A percentile compares a stretch with the other conserved stretches of the same genome.
These are phyloP conservation scores for Circaetus gallicus DNA, from an alignment of 2,113 vertebrate species.

Conservation along the genomic window DNA sequence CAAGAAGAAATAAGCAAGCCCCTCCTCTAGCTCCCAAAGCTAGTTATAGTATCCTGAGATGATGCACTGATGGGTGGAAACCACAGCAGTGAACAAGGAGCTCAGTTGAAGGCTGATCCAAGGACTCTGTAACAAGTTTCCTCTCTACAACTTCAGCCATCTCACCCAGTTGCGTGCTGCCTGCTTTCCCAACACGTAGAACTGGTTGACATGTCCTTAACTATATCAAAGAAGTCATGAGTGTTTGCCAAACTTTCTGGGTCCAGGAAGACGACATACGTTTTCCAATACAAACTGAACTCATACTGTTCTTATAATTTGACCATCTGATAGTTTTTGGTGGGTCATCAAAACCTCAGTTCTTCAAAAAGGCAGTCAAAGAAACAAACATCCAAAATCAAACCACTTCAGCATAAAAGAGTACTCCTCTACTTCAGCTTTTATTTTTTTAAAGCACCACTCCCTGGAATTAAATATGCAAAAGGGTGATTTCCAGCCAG, in stretches of 20 bases:
- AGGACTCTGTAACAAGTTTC: neutral
- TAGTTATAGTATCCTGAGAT: neutral
- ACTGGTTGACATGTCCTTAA: neutral
- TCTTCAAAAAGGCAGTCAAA: neutral
- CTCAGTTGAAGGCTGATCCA: neutral
- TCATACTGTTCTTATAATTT: neutral
- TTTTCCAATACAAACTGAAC: neutral
- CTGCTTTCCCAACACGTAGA: neutral
- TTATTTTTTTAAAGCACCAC: neutral
- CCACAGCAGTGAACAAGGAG: neutral
- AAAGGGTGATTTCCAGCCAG: neutral
- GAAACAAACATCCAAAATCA: neutral
- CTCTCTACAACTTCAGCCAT: neutral
- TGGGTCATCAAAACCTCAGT: neutral
- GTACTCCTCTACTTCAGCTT: neutral
- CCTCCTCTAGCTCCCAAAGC: neutral
- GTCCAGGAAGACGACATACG: neutral
- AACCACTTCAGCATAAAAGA: neutral
- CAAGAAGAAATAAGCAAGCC: neutral
- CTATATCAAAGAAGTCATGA: neutral
- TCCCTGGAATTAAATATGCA: neutral
- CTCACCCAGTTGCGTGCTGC: neutral
- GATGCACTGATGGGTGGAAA: neutral
- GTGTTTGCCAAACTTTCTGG: neutral
- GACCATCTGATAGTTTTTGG: neutral